Percentiles rank a stretch among this genome's conserved stretches.
These are phyloP conservation scores for Timandra comae DNA, from an alignment of 2,888 invertebrate species.

Conservation along the genomic window DNA sequence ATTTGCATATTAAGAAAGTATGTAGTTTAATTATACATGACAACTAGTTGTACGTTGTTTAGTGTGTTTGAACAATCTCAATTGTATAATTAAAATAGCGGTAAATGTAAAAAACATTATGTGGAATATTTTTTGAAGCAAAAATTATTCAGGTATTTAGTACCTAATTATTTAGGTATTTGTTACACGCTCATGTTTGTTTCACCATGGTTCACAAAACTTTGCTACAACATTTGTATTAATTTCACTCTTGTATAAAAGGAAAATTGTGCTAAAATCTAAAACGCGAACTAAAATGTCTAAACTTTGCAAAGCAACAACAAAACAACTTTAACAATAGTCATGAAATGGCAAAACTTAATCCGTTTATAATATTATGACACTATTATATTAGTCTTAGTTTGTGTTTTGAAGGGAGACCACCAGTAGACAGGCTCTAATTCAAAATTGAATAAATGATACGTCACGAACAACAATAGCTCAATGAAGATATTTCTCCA, in stretches of 20 bases:
- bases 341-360: conserved; percentile 40
- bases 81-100: no score
- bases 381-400: conserved; percentile 25
- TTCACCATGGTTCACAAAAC: no score
- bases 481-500: conserved; percentile 57
- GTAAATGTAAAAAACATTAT: no score
- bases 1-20: conserved; percentile 32
- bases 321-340: conserved; percentile 23
- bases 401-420: conserved; percentile 38
- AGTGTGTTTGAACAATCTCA: no score
- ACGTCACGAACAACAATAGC: conserved; percentile 60
- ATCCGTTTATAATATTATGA: conserved; percentile 61
- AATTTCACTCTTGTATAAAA: no score
- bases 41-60: no score
- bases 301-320: conserved; percentile 5
- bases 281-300: neutral
- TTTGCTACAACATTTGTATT: no score
- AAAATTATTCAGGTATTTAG: no score
- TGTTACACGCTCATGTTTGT: no score
- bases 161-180: no score
- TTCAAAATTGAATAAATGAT: conserved; percentile 60
- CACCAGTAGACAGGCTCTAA: conserved; percentile 50
- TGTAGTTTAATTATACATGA: conserved; percentile 14
- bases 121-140: no score
- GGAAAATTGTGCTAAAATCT: no score